Evolutionary conservation across 2,797 vertebrate genomes (phyloP).

Genomic region (Catharus ustulatus): DNA sequence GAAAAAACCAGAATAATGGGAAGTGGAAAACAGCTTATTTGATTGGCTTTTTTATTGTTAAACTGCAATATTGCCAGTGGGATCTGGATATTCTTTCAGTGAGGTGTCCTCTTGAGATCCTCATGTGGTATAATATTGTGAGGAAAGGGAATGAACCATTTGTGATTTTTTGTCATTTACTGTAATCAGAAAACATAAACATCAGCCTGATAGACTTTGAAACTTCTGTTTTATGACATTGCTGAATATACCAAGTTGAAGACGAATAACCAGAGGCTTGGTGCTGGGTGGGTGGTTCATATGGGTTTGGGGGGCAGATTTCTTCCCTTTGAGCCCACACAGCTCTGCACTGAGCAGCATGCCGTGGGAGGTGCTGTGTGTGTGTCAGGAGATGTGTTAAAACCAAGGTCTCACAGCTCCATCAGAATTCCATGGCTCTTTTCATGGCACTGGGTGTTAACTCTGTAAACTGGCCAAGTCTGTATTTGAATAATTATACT

Average conservation of each 20-base stretch:
- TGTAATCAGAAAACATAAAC: neutral
- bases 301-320: rapidly evolving
- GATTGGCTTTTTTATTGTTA: neutral
- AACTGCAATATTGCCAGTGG: neutral
- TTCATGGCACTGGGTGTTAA: neutral
- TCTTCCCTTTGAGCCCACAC: neutral
- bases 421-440: neutral
- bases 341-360: neutral
- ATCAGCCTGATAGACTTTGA: neutral
- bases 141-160: neutral
- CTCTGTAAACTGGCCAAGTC: neutral
- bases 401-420: neutral
- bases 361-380: neutral
- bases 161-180: neutral
- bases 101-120: neutral
- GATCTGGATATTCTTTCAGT: neutral
- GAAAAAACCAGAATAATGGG: neutral
- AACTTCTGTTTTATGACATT: neutral
- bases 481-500: neutral
- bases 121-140: neutral
- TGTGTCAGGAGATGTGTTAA: neutral
- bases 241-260: neutral
- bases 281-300: neutral
- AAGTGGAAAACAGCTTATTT: neutral
- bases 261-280: neutral